Evolutionary conservation across 2,797 vertebrate species (phyloP), one percentile per base, ranked within the genome.

Genomic region (Rhinoraja longicauda): DNA sequence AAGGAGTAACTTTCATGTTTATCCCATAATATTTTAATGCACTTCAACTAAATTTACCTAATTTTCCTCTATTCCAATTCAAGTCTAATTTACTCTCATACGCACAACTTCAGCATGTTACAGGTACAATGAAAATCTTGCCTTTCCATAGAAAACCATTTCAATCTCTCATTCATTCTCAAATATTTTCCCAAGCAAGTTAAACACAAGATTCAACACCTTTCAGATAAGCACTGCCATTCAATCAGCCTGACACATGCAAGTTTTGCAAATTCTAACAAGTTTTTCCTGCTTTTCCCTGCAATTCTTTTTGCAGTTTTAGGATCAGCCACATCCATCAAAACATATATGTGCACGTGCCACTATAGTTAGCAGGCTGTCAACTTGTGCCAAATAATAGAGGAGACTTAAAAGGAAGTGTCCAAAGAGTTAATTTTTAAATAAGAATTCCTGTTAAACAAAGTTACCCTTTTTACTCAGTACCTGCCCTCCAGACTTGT

Each of bases 391-490:
- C 6, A 29, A 67, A 36, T 64, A 67, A 88, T 88, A 21, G n/a
- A 67, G n/a, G 36, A 67, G 2, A 36, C 32, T 17, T 21, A 67
- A 59, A 75, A 29, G 36, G 0, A n/a, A 75, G 90, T 19, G 29
- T n/a, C 10, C 90, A 92, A 92, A 15, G 70, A 75, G 70, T 92
- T 75, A 73, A 53, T 45, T 36, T 88, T 88, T 86, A 6, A 29
- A 36, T 19, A 3, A 70, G 26, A 45, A 57, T 21, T 15, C 70
- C 24, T 92, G 70, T 29, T 92, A 53, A 67, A 72, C 70, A 75
- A 92, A 53, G 29, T 4, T 39, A 92, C 19, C 67, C 90, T 53
- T 92, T 92, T 45, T 75, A 19, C 84, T 36, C n/a, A 88, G 62
- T 67, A 9, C 15, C n/a, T 88, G 59, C 90, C 70, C 64, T 72